These are phyloP conservation scores for Sternarchorhynchus goeldii DNA, from an alignment of 2,797 vertebrate species.

Conservation along the genomic window DNA sequence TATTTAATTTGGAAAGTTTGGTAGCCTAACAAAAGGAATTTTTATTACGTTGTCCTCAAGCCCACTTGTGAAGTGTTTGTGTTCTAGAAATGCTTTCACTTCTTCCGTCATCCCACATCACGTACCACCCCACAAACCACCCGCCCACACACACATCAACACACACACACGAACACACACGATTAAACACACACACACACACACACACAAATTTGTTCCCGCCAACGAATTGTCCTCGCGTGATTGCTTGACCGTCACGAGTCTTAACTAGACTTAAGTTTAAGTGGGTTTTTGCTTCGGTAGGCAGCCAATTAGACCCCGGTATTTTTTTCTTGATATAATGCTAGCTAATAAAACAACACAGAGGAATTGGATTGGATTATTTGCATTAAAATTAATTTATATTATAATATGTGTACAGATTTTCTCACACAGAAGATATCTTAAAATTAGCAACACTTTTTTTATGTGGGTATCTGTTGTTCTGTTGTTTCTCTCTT, in stretches of 20 bases:
- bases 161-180: conserved; percentile 6
- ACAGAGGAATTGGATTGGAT: neutral
- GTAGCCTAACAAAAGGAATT: neutral
- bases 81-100: conserved; percentile 26
- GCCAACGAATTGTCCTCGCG: conserved; percentile 31
- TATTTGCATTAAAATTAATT: neutral
- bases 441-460: too few species aligned
- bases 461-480: conserved; percentile 15
- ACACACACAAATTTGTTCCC: conserved; percentile 30
- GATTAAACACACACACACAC: neutral
- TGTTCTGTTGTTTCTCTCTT: conserved; percentile 64
- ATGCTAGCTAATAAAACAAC: neutral
- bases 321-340: neutral
- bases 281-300: conserved; percentile 1
- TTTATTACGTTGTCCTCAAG: neutral
- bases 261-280: conserved; percentile 19
- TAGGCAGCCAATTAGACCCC: neutral
- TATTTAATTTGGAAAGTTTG: conserved; percentile 4
- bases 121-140: conserved; percentile 32
- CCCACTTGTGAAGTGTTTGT: conserved; percentile 7
- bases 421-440: too few species aligned
- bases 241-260: conserved; percentile 30
- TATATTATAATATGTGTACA: neutral
- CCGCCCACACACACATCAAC: neutral
- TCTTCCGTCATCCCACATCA: conserved; percentile 53